Base-by-base conservation (phyloP, 2,888 invertebrate genomes). In the Germaria angustata region DNA sequence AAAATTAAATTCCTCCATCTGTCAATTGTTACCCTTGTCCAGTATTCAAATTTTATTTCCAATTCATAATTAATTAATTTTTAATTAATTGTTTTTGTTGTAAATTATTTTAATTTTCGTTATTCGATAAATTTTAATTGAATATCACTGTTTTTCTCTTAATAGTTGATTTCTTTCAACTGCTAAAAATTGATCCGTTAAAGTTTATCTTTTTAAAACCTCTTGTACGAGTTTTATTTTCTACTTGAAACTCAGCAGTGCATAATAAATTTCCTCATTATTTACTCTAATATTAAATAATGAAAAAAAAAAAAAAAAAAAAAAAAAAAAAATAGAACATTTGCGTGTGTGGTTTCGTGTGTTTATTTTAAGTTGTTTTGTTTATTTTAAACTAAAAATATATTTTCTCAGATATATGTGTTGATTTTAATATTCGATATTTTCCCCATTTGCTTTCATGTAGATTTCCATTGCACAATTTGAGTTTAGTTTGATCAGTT, bases 331-430 rank as follows among this genome's bases (percentile, higher is more conserved):
- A 28, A 3, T 15, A 53, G 6, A 53, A 9, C 15, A 41, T 13
- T 49, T 34, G 32, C 34, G 7, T 46, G 8, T 15, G 11, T 32
- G 22, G 57, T 32, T 15, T 28, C 24, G 24, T 41, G 17, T 55
- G 5, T 55, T 55, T 3, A 68, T 24, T 68, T 68, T 39, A n/a
- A 22, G 11, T 44, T 69, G 22, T 34, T 61, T 51, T 17, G 8
- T 39, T 28, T 53, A 49, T 71, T 59, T 59, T 7, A 59, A 46
- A 39, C 8, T 36, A 17, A 9, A 28, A 63, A 51, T 41, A 51
- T 63, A 61, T 73, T 44, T n/a, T 53, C 63, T 53, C 71, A 63
- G 53, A 22, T 61, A 41, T 53, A 53, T 34, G 15, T 13, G 36
- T 32, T 72, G 28, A 36, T 49, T 24, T 49, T 59, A 34, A 22